These are phyloP conservation scores for Leptinotarsa juncta DNA, from an alignment of 2,888 invertebrate species.

Conservation along the genomic window DNA sequence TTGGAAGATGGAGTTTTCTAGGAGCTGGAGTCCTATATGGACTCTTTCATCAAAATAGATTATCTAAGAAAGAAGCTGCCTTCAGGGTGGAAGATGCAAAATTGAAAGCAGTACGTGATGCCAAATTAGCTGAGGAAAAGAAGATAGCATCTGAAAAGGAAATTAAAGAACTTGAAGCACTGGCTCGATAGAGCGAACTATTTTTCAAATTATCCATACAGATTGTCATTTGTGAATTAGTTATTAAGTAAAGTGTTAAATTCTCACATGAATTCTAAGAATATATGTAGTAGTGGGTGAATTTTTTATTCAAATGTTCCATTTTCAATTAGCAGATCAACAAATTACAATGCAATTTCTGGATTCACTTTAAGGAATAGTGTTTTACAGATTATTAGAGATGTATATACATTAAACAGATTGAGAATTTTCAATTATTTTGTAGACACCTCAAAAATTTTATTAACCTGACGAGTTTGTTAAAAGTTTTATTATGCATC, in stretches of 20 bases:
- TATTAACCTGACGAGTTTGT: no score
- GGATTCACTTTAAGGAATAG: no score
- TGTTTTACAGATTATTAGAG: no score
- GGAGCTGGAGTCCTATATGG: constrained; percentile 81
- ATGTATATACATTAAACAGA: no score
- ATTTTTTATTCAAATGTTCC: no score
- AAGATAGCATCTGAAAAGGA: constrained; percentile 70
- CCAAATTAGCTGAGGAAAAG: constrained; percentile 79
- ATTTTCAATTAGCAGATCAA: no score
- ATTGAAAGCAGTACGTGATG: constrained; percentile 77
- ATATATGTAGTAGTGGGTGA: no score
- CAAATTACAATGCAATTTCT: no score
- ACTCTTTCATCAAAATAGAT: constrained; percentile 76
- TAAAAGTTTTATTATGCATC: no score
- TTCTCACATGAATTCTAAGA: background rate
- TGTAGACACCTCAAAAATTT: no score
- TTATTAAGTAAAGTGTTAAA: constrained; percentile 7
- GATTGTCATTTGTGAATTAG: constrained; percentile 16
- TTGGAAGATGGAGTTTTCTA: constrained; percentile 85
- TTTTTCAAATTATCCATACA: background rate
- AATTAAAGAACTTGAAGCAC: constrained; percentile 61
- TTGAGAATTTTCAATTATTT: no score
- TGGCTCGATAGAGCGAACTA: constrained; percentile 47
- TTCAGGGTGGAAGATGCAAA: constrained; percentile 76
- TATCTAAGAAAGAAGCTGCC: constrained; percentile 75